A percentile compares a stretch with the other conserved stretches of the same genome.
Evolutionary conservation across 2,888 invertebrate genomes (phyloP).

Genomic region (Polydrusus cervinus): DNA sequence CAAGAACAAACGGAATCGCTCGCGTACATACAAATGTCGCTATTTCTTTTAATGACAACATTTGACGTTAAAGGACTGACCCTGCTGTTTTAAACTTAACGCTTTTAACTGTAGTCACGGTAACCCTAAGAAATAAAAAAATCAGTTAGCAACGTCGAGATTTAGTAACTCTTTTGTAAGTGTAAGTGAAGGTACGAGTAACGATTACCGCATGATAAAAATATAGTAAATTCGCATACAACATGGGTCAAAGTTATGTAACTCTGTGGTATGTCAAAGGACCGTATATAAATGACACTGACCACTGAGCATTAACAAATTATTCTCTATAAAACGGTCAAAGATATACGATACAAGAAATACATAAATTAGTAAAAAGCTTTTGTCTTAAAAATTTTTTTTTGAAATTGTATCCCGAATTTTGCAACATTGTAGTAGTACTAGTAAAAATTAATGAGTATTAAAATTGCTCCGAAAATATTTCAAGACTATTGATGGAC

Average conservation of each 20-base stretch:
- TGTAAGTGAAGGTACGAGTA: neutral
- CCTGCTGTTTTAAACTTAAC: constrained; percentile 27
- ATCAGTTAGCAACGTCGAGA: neutral
- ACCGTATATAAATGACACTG: neutral
- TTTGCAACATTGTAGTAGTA: too few relatives aligned
- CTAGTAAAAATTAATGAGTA: too few relatives aligned
- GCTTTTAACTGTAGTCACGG: neutral
- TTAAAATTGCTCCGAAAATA: neutral
- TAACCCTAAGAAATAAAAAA: neutral
- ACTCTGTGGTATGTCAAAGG: constrained; percentile 16
- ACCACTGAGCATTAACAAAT: neutral
- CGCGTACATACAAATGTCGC: constrained; percentile 42
- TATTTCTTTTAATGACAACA: constrained; percentile 43
- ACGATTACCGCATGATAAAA: neutral
- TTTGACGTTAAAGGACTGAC: constrained; percentile 37
- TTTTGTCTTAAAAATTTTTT: too few relatives aligned
- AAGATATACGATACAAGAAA: too few relatives aligned
- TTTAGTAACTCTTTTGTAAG: too few relatives aligned
- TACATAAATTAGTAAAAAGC: too few relatives aligned
- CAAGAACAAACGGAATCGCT: constrained; percentile 42
- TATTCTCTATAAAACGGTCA: constrained; percentile 19
- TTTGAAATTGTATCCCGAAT: too few relatives aligned
- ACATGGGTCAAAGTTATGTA: constrained; percentile 3
- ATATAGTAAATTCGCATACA: neutral
- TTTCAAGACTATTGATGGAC: neutral